Percentiles rank a stretch among this genome's conserved stretches.
Evolutionary conservation across 2,888 invertebrate genomes (phyloP).

Genomic region (Aplocera efformata): DNA sequence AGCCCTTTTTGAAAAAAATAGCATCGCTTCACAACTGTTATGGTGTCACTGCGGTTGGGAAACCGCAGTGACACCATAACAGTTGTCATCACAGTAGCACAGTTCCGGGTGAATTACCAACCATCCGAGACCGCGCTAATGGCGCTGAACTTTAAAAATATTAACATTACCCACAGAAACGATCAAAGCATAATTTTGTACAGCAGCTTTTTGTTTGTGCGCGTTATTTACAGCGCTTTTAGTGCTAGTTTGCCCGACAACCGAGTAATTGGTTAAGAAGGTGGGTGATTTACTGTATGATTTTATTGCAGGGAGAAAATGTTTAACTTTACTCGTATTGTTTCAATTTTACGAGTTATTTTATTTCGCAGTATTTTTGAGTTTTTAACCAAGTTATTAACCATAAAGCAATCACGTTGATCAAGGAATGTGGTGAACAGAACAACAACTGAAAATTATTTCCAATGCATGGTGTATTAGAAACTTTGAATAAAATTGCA

Average conservation of each 20-base stretch:
- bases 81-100: conserved; percentile 27
- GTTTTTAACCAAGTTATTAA: too few relatives aligned
- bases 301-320: neutral
- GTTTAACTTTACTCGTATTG: too few relatives aligned
- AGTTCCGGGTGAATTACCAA: conserved; percentile 48
- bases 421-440: too few relatives aligned
- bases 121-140: conserved; percentile 46
- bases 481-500: too few relatives aligned
- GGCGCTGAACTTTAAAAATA: conserved; percentile 48
- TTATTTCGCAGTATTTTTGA: too few relatives aligned
- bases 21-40: too few relatives aligned
- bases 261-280: conserved; percentile 12
- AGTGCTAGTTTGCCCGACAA: conserved; percentile 8
- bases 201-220: conserved; percentile 16
- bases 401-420: too few relatives aligned
- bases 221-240: conserved; percentile 18
- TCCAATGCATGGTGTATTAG: too few relatives aligned
- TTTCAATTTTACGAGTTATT: too few relatives aligned
- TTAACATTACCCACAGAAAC: conserved; percentile 38
- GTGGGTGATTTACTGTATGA: conserved; percentile 3
- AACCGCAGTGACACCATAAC: conserved; percentile 2
- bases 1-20: too few relatives aligned
- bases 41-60: too few relatives aligned
- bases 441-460: too few relatives aligned
- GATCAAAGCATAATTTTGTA: conserved; percentile 21